Evolutionary conservation across 2,113 vertebrate genomes (phyloP), one percentile per base, ranked within the genome.

Genomic region (Zosterops japonicus): DNA sequence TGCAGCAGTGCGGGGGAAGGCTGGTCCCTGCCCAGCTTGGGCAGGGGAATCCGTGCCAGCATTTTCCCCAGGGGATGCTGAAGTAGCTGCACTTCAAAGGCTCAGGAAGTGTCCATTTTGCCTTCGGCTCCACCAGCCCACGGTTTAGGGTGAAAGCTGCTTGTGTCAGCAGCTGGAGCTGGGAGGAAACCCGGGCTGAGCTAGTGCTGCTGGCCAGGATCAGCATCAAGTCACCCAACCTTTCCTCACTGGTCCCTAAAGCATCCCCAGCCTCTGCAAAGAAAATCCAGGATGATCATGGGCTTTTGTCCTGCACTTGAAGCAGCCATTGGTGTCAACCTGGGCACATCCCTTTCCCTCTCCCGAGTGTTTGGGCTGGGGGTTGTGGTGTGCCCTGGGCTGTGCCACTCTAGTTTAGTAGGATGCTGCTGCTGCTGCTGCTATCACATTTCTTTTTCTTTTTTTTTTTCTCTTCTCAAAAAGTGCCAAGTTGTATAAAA

Each of bases 1-100:
- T 20, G 39, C 78, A 18, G 82, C 2, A 2, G 18, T 63, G 65
- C 1, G 3, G 76, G 72, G 87, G 41, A 76, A 76, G 87, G 53
- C 16, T 87, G 50, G 50, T 49, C 29, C 82, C 75, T 76, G 70
- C 92, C 61, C 83, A 50, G 50, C 41, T 55, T 28, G 78, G 85
- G 75, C 67, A 86, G 63, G 31, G 27, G 71, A 81, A 69, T 36
- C 33, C 0, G 9, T 68, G 95, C 93, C 86, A 93, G 79, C 22
- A 0, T 83, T 90, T 88, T 77, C 63, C 79, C 55, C 4, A 0
- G 83, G 75, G 79, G 92, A 67, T 93, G 94, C 76, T 91, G 92
- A 84, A 94, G 76, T n/a, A 75, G 65, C 69, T 92, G 47, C 76
- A 95, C 95, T 96, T 97, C 96, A 97, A 97, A 97, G 95, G 80